Percentiles rank a stretch among this genome's conserved stretches.
These are phyloP conservation scores for Amphiprion clarkii DNA, from an alignment of 2,797 vertebrate genomes.

Conservation along the genomic window DNA sequence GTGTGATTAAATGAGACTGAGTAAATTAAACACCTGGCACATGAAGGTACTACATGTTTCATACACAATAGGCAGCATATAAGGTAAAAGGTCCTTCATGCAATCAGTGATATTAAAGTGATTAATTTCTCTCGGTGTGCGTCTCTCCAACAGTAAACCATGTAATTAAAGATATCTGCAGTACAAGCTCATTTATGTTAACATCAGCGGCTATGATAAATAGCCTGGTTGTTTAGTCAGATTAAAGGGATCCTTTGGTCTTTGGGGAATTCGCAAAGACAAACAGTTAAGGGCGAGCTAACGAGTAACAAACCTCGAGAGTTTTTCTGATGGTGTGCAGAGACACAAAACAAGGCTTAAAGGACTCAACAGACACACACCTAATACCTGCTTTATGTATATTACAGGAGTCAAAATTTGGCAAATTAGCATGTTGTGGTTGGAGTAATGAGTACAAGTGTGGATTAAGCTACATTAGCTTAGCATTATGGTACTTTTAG, in stretches of 20 bases:
- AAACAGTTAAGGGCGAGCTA: conserved; percentile 1
- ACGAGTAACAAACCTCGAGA: conserved; percentile 15
- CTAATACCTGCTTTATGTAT: too few relatives aligned
- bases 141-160: not conserved
- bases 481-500: too few relatives aligned
- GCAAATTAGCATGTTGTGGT: too few relatives aligned
- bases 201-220: conserved; percentile 22
- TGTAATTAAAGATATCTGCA: conserved; percentile 22
- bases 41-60: too few relatives aligned
- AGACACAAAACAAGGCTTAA: not conserved
- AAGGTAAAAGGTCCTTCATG: not conserved
- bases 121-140: too few relatives aligned
- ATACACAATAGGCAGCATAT: too few relatives aligned
- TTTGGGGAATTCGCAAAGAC: conserved; percentile 12
- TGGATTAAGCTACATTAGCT: too few relatives aligned
- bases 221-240: conserved; percentile 15
- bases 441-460: too few relatives aligned
- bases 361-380: not conserved
- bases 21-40: too few relatives aligned
- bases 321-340: conserved; percentile 1
- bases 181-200: conserved; percentile 10
- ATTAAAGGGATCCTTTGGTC: conserved; percentile 15
- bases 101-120: not conserved
- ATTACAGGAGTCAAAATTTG: too few relatives aligned
- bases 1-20: too few relatives aligned